These are phyloP conservation scores for Tapirus terrestris DNA, from an alignment of 2,113 vertebrate genomes.

Conservation along the genomic window DNA sequence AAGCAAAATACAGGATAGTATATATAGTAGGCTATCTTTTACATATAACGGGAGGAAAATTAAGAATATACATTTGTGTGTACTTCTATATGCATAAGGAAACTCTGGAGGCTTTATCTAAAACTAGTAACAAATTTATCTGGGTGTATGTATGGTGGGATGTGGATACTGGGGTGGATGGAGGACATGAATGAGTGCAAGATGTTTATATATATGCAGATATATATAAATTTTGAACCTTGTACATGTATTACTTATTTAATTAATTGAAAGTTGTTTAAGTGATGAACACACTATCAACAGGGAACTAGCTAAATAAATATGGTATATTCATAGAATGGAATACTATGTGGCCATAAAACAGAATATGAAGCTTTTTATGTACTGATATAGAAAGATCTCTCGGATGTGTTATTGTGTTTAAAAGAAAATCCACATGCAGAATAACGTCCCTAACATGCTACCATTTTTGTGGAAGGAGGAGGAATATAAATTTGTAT, in stretches of 20 bases:
- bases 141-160: rapidly evolving
- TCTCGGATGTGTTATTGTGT: background rate
- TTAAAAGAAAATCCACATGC: constrained; percentile 24
- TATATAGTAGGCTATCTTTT: background rate
- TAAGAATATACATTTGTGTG: background rate
- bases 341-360: background rate
- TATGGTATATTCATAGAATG: background rate
- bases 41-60: background rate
- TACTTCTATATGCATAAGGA: background rate
- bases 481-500: background rate
- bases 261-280: constrained; percentile 28
- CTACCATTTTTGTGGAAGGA: background rate
- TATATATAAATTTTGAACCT: background rate
- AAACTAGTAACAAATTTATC: background rate
- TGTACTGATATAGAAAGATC: background rate
- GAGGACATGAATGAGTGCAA: background rate
- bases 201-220: background rate
- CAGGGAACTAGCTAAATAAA: background rate
- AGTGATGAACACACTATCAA: background rate
- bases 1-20: background rate
- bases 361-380: background rate
- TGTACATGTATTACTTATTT: background rate
- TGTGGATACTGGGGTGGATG: background rate
- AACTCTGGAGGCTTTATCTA: background rate
- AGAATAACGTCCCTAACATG: constrained; percentile 36